phyloP scores from a whole-genome alignment of 2,113 vertebrate genomes.

The Clarias gariepinus region DNA sequence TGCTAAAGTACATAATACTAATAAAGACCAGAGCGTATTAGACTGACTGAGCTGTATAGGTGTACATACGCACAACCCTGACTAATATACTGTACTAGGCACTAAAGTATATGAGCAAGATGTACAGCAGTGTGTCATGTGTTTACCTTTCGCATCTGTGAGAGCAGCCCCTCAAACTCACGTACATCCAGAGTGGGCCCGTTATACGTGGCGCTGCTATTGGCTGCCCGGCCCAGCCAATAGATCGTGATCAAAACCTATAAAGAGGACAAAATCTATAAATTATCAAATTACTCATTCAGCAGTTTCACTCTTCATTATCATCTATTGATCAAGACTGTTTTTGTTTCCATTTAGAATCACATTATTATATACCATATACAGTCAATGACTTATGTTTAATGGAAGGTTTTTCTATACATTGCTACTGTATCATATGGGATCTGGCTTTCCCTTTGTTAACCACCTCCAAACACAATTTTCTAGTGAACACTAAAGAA shows the following conservation, averaged over 20 bases:
- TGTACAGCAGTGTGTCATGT: background rate
- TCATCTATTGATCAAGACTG: background rate
- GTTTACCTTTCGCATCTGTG: conserved; percentile 94
- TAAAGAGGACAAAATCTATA: conserved; percentile 21
- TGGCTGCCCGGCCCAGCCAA: conserved; percentile 94
- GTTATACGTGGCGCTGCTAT: conserved; percentile 84
- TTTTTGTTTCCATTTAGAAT: background rate
- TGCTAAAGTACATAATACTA: background rate
- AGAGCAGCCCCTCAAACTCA: conserved; percentile 91
- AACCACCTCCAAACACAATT: background rate
- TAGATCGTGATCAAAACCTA: conserved; percentile 97
- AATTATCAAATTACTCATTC: background rate
- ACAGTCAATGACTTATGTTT: background rate
- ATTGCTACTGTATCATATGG: background rate
- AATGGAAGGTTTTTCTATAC: background rate
- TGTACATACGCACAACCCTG: background rate
- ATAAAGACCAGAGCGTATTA: background rate
- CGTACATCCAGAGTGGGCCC: conserved; percentile 92
- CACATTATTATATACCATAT: background rate
- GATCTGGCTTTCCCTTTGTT: background rate
- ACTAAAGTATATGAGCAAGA: background rate
- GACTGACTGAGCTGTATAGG: background rate
- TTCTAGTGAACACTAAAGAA: background rate
- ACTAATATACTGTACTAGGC: background rate
- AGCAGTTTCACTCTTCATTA: background rate